A percentile compares a stretch with the other conserved stretches of the same genome.
Conservation (phyloP, 2,113 vertebrate genomes). For the Leptobrachium leishanense region DNA sequence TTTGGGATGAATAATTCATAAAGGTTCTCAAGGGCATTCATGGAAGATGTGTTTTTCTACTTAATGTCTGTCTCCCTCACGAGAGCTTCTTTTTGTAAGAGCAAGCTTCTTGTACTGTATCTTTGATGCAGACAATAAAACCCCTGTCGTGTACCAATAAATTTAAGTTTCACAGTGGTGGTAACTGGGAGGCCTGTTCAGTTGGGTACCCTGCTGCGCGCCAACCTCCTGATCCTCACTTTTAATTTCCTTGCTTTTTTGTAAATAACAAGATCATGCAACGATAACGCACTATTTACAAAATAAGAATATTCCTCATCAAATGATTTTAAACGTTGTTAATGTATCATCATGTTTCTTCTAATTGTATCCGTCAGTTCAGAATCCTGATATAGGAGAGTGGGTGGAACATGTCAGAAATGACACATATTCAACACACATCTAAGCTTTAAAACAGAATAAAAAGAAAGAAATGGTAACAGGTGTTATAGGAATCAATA, state of each 20-base stretch:
- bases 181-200: slow-evolving; percentile 20
- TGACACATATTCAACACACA: too few species aligned
- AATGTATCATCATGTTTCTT: too few species aligned
- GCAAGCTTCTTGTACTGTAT: slow-evolving; percentile 29
- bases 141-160: slow-evolving; percentile 40
- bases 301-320: not conserved
- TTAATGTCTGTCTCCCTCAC: slow-evolving; percentile 18
- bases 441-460: too few species aligned
- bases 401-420: too few species aligned
- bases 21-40: slow-evolving; percentile 56
- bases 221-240: not conserved
- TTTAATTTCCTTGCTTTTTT: slow-evolving; percentile 30
- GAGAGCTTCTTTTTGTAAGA: slow-evolving; percentile 16
- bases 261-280: slow-evolving; percentile 28
- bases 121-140: slow-evolving; percentile 26
- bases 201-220: slow-evolving; percentile 20
- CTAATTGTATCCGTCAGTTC: too few species aligned
- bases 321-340: too few species aligned
- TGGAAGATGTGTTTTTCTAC: slow-evolving; percentile 28
- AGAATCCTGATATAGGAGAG: too few species aligned
- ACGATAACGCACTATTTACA: not conserved
- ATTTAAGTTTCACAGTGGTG: slow-evolving; percentile 28
- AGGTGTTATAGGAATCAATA: too few species aligned
- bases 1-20: slow-evolving; percentile 37
- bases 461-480: too few species aligned